Base-by-base conservation (phyloP, 1,140 invertebrate species). In the Branchinecta lynchi region DNA sequence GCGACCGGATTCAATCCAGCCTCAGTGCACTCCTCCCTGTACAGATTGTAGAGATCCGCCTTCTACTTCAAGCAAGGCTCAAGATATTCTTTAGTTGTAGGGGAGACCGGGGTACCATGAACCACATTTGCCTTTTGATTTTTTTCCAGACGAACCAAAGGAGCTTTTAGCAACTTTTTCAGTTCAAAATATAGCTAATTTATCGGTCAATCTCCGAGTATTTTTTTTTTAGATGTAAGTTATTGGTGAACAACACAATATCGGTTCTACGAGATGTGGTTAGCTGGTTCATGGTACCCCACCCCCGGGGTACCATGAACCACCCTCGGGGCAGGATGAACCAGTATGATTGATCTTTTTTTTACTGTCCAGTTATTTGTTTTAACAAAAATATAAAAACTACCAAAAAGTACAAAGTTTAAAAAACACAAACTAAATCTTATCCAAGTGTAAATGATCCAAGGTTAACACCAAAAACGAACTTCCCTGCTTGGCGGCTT, bases 341-440 rank as follows among this genome's bases (percentile, higher is more conserved):
- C 51, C 51, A 60, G 51, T 60, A 60, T 60, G 12, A 60, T 60
- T 60, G 12, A 60, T 60, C 6, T 60, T 60, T 60, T 60, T 60
- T 15, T 51, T 51, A n/a, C n/a, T 32, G 32, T 32, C 32, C 32
- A 32, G 5, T 32, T 32, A 60, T 60, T 60, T 12, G 17, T 60
- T 60, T 51, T 60, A 60, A 15, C 1, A 15, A 60, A 60, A 60
- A 6, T 2, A 15, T 12, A 12, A 60, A 60, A 60, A 20, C 17
- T 60, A 60, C 17, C 1, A 60, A 60, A 60, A 60, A 51, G n/a
- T 51, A 51, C 9, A 51, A 51, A 60, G 51, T 60, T 15, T 60
- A 3, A 60, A 60, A 60, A 12, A 60, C 17, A 3, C 3, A 60
- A 3, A 60, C 12, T 15, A 60, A 2, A 60, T 60, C 51, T 60